phyloP scores from a whole-genome alignment of 1,140 invertebrate genomes.

The Brachionus koreanus region DNA sequence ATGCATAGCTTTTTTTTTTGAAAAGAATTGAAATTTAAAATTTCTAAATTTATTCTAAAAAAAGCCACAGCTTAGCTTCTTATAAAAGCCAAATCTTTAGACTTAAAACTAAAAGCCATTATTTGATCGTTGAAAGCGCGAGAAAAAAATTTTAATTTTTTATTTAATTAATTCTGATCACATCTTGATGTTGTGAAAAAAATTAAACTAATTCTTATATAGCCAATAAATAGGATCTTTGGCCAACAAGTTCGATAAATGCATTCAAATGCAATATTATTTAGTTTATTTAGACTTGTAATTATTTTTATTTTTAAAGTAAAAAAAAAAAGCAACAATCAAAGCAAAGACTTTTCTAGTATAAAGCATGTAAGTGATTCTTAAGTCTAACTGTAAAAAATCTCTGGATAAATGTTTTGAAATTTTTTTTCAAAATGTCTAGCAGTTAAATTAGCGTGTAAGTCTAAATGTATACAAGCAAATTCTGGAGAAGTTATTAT shows the following conservation, averaged over 20 bases:
- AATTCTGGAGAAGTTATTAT: not conserved
- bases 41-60: not conserved
- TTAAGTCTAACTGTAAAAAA: constrained; percentile 25
- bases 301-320: not conserved
- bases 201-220: not conserved
- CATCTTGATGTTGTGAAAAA: constrained; percentile 6
- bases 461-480: constrained; percentile 11
- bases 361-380: not conserved
- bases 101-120: not conserved
- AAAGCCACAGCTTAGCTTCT: not conserved
- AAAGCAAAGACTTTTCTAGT: not conserved
- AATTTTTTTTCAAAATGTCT: constrained; percentile 18
- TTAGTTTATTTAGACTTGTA: not conserved
- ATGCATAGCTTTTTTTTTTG: not conserved
- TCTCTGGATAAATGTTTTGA: not conserved
- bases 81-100: not conserved
- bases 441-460: not conserved
- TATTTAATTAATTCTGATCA: not conserved
- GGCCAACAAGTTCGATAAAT: not conserved
- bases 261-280: not conserved
- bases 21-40: not conserved
- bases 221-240: not conserved
- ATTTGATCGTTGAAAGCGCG: not conserved
- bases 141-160: not conserved
- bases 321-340: not conserved